phyloP scores from a whole-genome alignment of 2,113 vertebrate genomes.

The Myiopsitta monachus region DNA sequence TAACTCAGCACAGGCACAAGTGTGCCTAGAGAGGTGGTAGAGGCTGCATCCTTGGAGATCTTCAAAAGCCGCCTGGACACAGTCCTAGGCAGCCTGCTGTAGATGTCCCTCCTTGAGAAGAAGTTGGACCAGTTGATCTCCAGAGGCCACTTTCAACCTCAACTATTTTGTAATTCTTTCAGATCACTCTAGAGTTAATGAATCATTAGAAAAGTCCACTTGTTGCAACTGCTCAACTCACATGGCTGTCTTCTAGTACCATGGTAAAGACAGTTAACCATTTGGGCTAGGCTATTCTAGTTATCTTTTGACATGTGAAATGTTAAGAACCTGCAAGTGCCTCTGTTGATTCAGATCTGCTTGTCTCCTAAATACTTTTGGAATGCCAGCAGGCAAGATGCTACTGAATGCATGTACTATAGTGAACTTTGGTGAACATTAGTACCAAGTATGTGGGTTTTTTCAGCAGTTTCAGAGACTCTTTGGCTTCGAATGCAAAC shows the following conservation, averaged over 20 bases:
- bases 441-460: neutral
- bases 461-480: neutral
- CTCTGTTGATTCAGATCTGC: neutral
- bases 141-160: neutral
- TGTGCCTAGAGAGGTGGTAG: neutral
- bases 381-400: neutral
- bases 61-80: neutral
- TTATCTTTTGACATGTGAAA: neutral
- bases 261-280: neutral
- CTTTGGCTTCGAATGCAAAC: neutral
- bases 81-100: neutral
- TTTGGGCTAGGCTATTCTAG: neutral
- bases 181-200: neutral
- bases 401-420: too few relatives aligned
- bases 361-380: neutral
- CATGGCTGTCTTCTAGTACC: neutral
- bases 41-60: neutral
- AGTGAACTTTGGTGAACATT: neutral
- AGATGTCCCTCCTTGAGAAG: neutral
- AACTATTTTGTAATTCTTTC: neutral
- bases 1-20: neutral
- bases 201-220: neutral
- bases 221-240: neutral
- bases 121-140: neutral
- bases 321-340: neutral